phyloP scores from a whole-genome alignment of 2,888 invertebrate species.

The Dioctria linearis region DNA sequence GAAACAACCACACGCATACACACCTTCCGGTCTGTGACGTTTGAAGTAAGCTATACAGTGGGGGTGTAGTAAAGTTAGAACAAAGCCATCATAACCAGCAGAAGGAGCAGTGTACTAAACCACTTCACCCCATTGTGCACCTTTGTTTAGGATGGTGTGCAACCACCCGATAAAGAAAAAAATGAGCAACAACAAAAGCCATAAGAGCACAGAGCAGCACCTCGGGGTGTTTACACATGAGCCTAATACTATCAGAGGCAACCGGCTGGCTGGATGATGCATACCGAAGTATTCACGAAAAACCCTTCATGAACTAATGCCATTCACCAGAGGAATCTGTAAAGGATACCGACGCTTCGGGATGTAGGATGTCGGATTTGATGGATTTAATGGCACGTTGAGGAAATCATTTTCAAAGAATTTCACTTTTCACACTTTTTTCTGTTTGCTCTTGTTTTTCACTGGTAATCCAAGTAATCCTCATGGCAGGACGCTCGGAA shows the following conservation, averaged over 20 bases:
- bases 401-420: constrained; percentile 23
- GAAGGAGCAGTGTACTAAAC: not conserved
- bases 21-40: constrained; percentile 44
- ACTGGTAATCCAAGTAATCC: constrained; percentile 58
- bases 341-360: no score
- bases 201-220: constrained; percentile 4
- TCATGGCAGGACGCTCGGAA: constrained; percentile 17
- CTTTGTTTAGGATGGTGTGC: not conserved
- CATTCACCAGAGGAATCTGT: constrained; percentile 6
- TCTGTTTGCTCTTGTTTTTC: constrained; percentile 21
- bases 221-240: constrained; percentile 46
- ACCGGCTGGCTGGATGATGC: not conserved
- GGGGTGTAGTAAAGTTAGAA: not conserved
- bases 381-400: not conserved
- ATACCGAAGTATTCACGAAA: constrained; percentile 3
- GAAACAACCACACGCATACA: constrained; percentile 43
- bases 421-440: constrained; percentile 46
- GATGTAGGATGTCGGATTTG: not conserved
- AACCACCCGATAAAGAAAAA: constrained; percentile 28
- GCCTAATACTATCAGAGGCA: not conserved
- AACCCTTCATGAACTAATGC: not conserved
- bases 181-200: constrained; percentile 43
- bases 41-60: not conserved
- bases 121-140: constrained; percentile 13
- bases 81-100: constrained; percentile 16